Evolutionary conservation across 2,888 invertebrate genomes (phyloP).

Genomic region (Aphelenchoides bicaudatus): DNA sequence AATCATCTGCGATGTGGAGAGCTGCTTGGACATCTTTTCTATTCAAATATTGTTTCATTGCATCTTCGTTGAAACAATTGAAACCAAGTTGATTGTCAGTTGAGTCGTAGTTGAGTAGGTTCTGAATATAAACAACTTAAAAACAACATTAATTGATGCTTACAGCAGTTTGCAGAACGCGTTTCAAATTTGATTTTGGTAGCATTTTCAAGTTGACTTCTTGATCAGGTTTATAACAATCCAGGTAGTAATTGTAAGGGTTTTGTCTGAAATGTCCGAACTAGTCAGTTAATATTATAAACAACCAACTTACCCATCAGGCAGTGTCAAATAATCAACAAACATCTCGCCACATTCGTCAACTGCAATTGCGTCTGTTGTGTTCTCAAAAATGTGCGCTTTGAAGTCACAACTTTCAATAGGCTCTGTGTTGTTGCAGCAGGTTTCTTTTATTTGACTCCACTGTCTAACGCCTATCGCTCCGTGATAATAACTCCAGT

Average conservation of each 20-base stretch:
- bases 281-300: conserved; percentile 4
- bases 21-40: conserved; percentile 37
- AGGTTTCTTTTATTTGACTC: conserved; percentile 22
- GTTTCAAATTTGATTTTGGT: neutral
- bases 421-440: conserved; percentile 23
- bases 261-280: no score
- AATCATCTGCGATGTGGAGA: conserved; percentile 40
- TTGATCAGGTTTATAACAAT: conserved; percentile 39
- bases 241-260: conserved; percentile 53
- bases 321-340: conserved; percentile 26
- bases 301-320: conserved; percentile 26
- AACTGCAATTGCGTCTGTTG: conserved; percentile 34
- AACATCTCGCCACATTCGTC: conserved; percentile 39
- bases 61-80: conserved; percentile 53
- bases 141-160: neutral
- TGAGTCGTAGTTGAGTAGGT: conserved; percentile 40
- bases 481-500: conserved; percentile 55
- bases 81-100: conserved; percentile 50
- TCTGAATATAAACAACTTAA: conserved; percentile 22
- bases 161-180: conserved; percentile 22
- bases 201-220: neutral
- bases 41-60: conserved; percentile 46
- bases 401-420: conserved; percentile 46
- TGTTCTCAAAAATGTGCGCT: conserved; percentile 23
- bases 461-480: conserved; percentile 40